Conservation (phyloP, 2,888 invertebrate species). For the Conchocele bisecta region DNA sequence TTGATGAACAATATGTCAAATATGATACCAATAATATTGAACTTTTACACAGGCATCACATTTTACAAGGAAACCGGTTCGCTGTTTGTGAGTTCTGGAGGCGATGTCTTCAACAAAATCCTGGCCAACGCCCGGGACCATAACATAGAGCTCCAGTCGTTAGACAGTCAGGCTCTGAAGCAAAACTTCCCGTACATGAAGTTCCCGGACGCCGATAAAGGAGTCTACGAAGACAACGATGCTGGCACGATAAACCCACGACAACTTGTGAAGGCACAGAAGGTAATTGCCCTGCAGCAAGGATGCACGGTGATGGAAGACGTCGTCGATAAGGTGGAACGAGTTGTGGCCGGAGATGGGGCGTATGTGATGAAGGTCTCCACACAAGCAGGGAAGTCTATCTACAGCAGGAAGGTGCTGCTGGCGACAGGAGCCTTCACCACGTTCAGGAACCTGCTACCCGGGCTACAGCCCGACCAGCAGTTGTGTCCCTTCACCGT, state of each 20-base stretch:
- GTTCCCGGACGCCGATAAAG: slow-evolving; percentile 37
- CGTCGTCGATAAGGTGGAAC: slow-evolving; percentile 30
- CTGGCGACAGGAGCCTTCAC: slow-evolving; percentile 58
- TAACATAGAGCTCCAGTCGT: neutral
- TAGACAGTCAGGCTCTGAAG: slow-evolving; percentile 10
- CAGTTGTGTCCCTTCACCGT: slow-evolving; percentile 44
- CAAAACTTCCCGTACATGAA: slow-evolving; percentile 47
- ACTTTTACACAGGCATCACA: slow-evolving; percentile 45
- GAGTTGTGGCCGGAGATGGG: slow-evolving; percentile 2
- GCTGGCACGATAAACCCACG: slow-evolving; percentile 58
- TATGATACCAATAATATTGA: too few relatives aligned
- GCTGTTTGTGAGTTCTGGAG: slow-evolving; percentile 34
- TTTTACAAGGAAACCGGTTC: slow-evolving; percentile 55
- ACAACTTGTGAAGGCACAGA: slow-evolving; percentile 53
- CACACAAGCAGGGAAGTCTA: slow-evolving; percentile 29
- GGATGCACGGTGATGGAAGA: slow-evolving; percentile 58
- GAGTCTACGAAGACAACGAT: slow-evolving; percentile 22
- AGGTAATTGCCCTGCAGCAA: slow-evolving; percentile 36
- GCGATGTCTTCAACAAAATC: slow-evolving; percentile 15
- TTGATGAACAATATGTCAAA: too few relatives aligned
- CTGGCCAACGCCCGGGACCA: slow-evolving; percentile 13
- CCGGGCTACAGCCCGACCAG: slow-evolving; percentile 10
- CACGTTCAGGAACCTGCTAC: slow-evolving; percentile 40
- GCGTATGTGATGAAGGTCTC: slow-evolving; percentile 16
- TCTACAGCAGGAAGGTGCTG: slow-evolving; percentile 44